Percentiles rank a stretch among this genome's conserved stretches.
phyloP scores from a whole-genome alignment of 1,140 invertebrate species.

The Chionoecetes opilio region DNA sequence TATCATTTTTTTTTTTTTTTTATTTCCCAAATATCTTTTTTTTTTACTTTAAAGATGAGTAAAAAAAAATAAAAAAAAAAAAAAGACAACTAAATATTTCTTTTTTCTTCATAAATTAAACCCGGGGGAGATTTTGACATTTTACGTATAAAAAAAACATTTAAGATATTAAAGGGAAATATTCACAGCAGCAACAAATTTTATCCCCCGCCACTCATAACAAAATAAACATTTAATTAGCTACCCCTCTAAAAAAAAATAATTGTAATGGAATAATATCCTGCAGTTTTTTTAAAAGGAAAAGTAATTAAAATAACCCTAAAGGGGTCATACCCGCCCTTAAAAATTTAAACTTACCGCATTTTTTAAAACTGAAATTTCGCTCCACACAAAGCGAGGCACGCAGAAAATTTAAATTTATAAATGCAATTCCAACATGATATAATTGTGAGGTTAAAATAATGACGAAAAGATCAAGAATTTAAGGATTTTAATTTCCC shows the following conservation, averaged over 20 bases:
- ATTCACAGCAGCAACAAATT: not conserved
- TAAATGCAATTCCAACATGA: not conserved
- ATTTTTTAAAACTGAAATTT: not conserved
- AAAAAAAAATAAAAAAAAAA: too few species aligned
- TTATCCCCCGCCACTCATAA: not conserved
- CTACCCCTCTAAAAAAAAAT: not conserved
- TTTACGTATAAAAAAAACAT: too few species aligned
- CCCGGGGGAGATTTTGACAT: too few species aligned
- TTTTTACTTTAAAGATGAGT: too few species aligned
- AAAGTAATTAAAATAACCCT: constrained; percentile 20
- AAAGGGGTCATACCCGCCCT: not conserved
- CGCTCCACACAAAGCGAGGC: not conserved
- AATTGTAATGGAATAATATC: not conserved
- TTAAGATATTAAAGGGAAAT: not conserved
- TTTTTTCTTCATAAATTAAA: too few species aligned
- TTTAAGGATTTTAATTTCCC: not conserved
- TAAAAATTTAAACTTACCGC: constrained; percentile 5
- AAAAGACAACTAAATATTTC: too few species aligned
- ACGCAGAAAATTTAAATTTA: not conserved
- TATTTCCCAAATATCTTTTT: too few species aligned
- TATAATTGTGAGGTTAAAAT: not conserved
- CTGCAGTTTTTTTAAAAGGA: not conserved
- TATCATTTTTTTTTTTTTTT: too few species aligned
- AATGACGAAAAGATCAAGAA: not conserved
- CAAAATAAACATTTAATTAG: too few species aligned